Base-by-base conservation (phyloP, 2,888 invertebrate genomes). In the Drosophila imparisetae region DNA sequence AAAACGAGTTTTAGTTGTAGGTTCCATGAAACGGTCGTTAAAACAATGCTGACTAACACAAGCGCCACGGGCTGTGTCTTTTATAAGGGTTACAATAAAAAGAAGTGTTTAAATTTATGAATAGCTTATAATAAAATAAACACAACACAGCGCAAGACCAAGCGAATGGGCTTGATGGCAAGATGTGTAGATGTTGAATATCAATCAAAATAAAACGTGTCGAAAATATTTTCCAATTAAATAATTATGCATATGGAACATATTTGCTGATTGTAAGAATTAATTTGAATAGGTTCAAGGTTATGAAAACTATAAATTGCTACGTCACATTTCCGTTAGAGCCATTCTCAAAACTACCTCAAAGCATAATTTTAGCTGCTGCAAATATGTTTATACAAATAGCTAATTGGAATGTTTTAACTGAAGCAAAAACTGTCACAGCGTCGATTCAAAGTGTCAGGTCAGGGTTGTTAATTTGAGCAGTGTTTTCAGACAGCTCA, bases 401-500 rank as follows among this genome's bases (percentile, higher is more conserved):
- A 13, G 8, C 52, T 52, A 34, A 64, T 42, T 64, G 15, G 36
- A 72, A 71, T 52, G 32, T 38, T 57, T 48, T 13, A 63, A 52
- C 57, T 49, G 18, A 34, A 42, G 30, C 50, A 54, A 60, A 71
- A 66, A 61, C 42, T 78, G 75, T 77, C 78, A 58, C 55, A 57
- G 53, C 40, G 61, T 48, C 45, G 42, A 63, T 57, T 42, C 27
- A 49, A 59, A 48, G 57, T 66, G 78, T 54, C 86, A 83, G 87
- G 83, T 83, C 83, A 86, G 84, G 87, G 87, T 50, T 75, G 78
- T 38, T 64, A 77, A 76, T 78, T 72, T 49, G 42, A 64, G 38
- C 59, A 59, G 55, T 36, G 54, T 57, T 63, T 49, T 21, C 54
- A 45, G 89, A 86, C 82, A 86, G 89, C 85, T 89, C 87, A 89